A percentile compares a stretch with the other conserved stretches of the same genome.
Evolutionary conservation across 2,113 vertebrate species (phyloP).

Genomic region (Ctenomys sociabilis): DNA sequence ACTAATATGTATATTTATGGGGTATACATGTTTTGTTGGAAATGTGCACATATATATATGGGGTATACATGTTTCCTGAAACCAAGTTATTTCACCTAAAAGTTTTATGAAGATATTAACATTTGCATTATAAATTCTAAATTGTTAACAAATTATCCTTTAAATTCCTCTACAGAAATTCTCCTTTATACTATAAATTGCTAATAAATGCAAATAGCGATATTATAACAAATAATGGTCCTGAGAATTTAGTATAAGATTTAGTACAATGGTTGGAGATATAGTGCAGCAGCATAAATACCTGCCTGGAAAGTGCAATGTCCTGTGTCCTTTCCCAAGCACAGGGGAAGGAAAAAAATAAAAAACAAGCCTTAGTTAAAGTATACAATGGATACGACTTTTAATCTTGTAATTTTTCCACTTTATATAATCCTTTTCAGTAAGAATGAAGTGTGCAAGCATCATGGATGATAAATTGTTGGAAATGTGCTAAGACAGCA

Average conservation of each 20-base stretch:
- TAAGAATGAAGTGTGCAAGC: not conserved
- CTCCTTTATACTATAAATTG: not conserved
- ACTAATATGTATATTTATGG: too few species aligned
- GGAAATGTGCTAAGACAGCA: not conserved
- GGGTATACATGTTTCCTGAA: not conserved
- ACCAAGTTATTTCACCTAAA: not conserved
- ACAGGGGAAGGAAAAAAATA: too few species aligned
- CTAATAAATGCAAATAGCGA: not conserved
- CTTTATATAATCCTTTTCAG: not conserved
- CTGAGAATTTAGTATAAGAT: not conserved
- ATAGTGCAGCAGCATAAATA: too few species aligned
- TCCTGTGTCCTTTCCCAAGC: too few species aligned
- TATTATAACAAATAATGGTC: not conserved
- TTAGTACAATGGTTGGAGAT: too few species aligned
- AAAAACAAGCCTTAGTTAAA: not conserved
- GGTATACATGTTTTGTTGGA: too few species aligned
- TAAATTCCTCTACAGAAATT: not conserved
- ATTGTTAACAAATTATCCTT: not conserved
- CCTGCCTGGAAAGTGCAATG: too few species aligned
- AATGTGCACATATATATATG: not conserved
- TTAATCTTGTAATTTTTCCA: not conserved
- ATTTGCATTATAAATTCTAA: conserved; percentile 1
- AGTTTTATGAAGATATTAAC: not conserved
- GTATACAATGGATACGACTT: not conserved
- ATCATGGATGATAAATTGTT: not conserved